Base-by-base conservation (phyloP, 2,113 vertebrate species). In the Gavialis gangeticus region DNA sequence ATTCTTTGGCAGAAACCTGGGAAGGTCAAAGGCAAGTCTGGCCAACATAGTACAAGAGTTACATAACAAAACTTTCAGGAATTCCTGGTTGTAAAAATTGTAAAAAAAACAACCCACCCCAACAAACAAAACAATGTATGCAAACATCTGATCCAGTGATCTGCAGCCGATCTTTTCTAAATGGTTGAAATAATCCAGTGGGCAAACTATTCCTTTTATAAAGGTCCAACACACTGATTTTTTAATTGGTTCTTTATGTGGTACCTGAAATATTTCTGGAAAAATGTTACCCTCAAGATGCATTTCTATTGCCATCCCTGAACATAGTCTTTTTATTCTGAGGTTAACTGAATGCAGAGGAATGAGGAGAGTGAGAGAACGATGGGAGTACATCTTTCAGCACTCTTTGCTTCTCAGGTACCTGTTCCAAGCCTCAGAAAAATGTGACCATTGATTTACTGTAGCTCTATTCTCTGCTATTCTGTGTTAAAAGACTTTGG, bases 121-220 rank as follows among this genome's bases (percentile, higher is more conserved):
- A 94, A 75, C 71, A 90, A 88, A 16, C 66, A 87, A 77, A 27
- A 14, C 79, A 78, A 79, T 56, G 88, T 30, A 81, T 95, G 90
- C 21, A 88, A 76, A 73, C 85, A 89, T 86, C 89, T 93, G 85
- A 16, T 79, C 14, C 2, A 86, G 58, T 82, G 91, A 95, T 62
- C 75, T 84, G 59, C 69, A 88, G 58, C 75, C 94, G 76, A 69
- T 91, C 84, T 87, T 84, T 85, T 76, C 55, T 62, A 15, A 89
- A 82, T 3, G 1, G 57, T 69, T 55, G n/a, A 60, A 87, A 84
- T 77, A 84, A n/a, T 16, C 28, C 34, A 46, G 60, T 22, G 75
- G 75, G 30, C 80, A 91, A 18, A 69, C 56, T 67, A 59, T 56
- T 46, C 30, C n/a, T 11, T 46, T 86, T 91, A 0, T 7, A 87